Conservation (phyloP, 1,140 invertebrate genomes). For the Oedothorax gibbosus region DNA sequence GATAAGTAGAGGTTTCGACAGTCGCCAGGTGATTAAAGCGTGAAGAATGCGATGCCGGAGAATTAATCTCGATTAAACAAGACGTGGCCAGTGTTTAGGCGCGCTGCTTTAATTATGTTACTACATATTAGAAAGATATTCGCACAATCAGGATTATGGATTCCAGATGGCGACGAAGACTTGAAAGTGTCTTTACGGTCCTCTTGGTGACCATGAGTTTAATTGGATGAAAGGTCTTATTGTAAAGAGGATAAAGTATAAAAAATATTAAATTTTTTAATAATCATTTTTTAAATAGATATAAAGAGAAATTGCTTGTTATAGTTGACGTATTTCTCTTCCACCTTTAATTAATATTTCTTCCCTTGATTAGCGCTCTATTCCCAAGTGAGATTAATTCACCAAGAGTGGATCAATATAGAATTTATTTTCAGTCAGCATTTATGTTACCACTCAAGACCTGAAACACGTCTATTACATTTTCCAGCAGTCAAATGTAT, state of each 20-base stretch:
- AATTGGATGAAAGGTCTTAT: not conserved
- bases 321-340: not conserved
- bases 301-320: not conserved
- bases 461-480: no score
- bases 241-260: not conserved
- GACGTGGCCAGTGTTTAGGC: slow-evolving; percentile 53
- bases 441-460: no score
- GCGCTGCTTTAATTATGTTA: slow-evolving; percentile 57
- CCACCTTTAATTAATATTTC: not conserved
- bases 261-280: not conserved
- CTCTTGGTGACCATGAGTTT: not conserved
- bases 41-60: slow-evolving; percentile 54
- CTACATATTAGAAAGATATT: slow-evolving; percentile 41
- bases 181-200: not conserved
- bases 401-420: no score
- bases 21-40: slow-evolving; percentile 53
- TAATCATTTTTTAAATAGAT: not conserved
- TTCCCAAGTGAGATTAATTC: no score
- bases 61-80: slow-evolving; percentile 60
- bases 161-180: not conserved
- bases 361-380: not conserved
- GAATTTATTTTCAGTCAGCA: no score
- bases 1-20: slow-evolving; percentile 60
- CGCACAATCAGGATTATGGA: slow-evolving; percentile 35
- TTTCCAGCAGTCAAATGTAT: no score